Evolutionary conservation across 92 coral and sea anemone species (phyloP).

Genomic region (Phenganax subtilis): DNA sequence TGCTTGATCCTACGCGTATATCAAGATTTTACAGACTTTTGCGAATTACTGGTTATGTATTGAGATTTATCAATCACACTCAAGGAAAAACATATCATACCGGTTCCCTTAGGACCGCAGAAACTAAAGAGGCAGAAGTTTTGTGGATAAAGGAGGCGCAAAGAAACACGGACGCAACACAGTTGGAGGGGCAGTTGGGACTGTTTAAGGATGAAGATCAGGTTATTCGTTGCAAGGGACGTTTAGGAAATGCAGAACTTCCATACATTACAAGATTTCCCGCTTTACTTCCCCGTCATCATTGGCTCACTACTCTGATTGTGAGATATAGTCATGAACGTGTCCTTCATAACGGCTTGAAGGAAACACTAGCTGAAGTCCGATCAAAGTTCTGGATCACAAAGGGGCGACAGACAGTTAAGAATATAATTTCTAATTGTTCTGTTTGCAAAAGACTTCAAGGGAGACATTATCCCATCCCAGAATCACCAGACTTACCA

Average conservation of each 20-base stretch:
- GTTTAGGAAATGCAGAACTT: constrained; percentile 12
- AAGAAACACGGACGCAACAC: background rate
- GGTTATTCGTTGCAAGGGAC: constrained; percentile 23
- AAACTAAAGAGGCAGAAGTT: constrained; percentile 20
- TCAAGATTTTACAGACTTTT: constrained; percentile 1
- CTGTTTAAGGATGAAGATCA: constrained; percentile 17
- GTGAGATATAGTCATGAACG: constrained; percentile 4
- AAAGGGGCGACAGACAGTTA: constrained; percentile 13
- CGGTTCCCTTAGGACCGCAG: constrained; percentile 10
- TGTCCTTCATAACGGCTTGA: constrained; percentile 12
- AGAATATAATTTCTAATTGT: background rate
- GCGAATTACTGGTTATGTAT: constrained; percentile 27
- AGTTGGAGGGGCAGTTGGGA: background rate
- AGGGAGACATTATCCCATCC: constrained; percentile 21
- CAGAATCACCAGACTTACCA: constrained; percentile 19
- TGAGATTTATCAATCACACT: background rate
- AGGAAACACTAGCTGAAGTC: constrained; percentile 25
- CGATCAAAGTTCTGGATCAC: constrained; percentile 18
- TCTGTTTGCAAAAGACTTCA: constrained; percentile 11
- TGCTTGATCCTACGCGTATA: background rate
- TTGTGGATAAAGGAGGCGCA: constrained; percentile 14
- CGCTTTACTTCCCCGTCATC: background rate
- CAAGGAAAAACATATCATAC: constrained; percentile 8
- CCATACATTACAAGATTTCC: constrained; percentile 11
- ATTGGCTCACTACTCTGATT: constrained; percentile 17